phyloP scores from a whole-genome alignment of 2,888 invertebrate genomes.

The Palloptera scutellata region DNA sequence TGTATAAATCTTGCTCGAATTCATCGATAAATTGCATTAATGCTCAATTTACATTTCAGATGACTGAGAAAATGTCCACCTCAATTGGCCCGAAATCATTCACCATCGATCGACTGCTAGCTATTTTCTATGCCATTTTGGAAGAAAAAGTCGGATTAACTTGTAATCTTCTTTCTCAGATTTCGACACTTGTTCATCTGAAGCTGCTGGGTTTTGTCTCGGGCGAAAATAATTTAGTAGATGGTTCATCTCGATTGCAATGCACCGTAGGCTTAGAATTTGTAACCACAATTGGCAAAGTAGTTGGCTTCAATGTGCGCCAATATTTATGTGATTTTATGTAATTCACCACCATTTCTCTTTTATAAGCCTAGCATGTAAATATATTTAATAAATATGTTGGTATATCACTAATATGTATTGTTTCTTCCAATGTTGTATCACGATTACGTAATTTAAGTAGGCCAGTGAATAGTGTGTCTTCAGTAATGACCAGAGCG shows the following conservation, averaged over 20 bases:
- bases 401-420: slow-evolving; percentile 73
- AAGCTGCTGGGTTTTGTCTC: slow-evolving; percentile 77
- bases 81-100: slow-evolving; percentile 86
- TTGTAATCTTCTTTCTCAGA: slow-evolving; percentile 85
- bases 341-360: slow-evolving; percentile 47
- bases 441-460: slow-evolving; percentile 72
- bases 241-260: slow-evolving; percentile 83
- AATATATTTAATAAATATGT: slow-evolving; percentile 69
- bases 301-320: slow-evolving; percentile 77
- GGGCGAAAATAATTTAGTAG: slow-evolving; percentile 74
- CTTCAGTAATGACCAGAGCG: slow-evolving; percentile 73
- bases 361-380: slow-evolving; percentile 9
- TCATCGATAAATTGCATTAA: too few relatives aligned
- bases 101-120: slow-evolving; percentile 80
- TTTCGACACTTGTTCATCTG: slow-evolving; percentile 85
- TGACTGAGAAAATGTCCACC: slow-evolving; percentile 69
- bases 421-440: slow-evolving; percentile 75
- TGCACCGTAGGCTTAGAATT: slow-evolving; percentile 86
- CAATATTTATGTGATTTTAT: slow-evolving; percentile 80
- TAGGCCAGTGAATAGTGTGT: slow-evolving; percentile 76
- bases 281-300: slow-evolving; percentile 78
- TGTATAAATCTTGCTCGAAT: not conserved
- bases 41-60: slow-evolving; percentile 45
- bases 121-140: slow-evolving; percentile 89
- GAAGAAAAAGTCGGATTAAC: slow-evolving; percentile 86